phyloP scores from a whole-genome alignment of 2,797 vertebrate species.

The Eospalax fontanierii region DNA sequence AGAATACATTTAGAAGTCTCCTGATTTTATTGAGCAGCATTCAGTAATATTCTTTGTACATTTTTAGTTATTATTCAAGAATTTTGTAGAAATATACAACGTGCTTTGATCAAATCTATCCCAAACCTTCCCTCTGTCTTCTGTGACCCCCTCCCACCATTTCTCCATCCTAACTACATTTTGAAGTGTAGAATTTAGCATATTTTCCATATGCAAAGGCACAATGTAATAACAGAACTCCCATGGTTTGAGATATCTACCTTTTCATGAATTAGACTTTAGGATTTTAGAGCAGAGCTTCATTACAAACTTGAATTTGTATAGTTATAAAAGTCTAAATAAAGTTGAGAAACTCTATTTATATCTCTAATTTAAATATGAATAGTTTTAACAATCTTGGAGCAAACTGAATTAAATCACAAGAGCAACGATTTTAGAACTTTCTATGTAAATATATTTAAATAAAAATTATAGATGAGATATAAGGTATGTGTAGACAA shows the following conservation, averaged over 20 bases:
- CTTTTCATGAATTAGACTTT: neutral
- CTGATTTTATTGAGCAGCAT: neutral
- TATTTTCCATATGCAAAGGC: neutral
- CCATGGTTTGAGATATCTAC: neutral
- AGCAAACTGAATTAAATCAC: neutral
- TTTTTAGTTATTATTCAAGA: neutral
- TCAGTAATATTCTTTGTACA: neutral
- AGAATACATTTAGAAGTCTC: neutral
- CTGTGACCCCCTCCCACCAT: neutral
- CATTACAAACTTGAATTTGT: neutral
- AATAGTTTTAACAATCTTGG: conserved; percentile 2
- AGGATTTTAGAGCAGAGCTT: neutral
- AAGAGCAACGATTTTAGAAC: neutral
- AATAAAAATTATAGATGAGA: neutral
- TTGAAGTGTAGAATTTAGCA: neutral
- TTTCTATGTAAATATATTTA: neutral
- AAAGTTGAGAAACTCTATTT: neutral
- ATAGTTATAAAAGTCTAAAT: neutral
- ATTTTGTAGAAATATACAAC: neutral
- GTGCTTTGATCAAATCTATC: no score
- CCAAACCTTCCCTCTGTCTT: no score
- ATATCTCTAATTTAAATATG: conserved; percentile 32
- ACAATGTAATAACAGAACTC: neutral
- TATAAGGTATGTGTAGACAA: neutral
- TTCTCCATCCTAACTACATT: neutral